Conservation (phyloP, 1,140 invertebrate species). For the Portunus trituberculatus region DNA sequence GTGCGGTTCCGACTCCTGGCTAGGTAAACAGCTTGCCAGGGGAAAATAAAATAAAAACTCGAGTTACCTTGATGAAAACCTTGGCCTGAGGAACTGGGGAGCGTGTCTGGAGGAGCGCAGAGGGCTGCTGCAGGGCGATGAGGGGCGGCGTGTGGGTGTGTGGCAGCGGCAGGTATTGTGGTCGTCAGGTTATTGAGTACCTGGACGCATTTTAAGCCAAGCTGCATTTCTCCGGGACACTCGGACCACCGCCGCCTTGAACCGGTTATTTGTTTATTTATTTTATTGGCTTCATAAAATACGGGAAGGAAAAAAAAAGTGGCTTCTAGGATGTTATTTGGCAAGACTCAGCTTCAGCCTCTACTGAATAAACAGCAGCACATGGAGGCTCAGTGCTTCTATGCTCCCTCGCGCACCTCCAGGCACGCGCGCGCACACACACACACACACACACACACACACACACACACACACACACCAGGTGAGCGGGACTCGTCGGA, state of each 20-base stretch:
- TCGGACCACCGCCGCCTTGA: not conserved
- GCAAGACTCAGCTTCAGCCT: not conserved
- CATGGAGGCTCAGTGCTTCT: not conserved
- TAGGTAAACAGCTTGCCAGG: conserved; percentile 61
- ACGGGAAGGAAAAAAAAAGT: not conserved
- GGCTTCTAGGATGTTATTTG: not conserved
- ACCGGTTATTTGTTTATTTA: conserved; percentile 14
- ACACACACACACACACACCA: conserved; percentile 41
- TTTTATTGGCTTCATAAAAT: not conserved
- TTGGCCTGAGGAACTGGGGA: too few species aligned
- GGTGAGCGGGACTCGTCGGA: not conserved
- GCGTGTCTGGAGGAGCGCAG: not conserved
- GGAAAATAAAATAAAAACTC: conserved; percentile 51
- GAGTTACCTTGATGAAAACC: not conserved
- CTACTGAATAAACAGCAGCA: conserved; percentile 38
- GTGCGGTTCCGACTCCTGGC: conserved; percentile 58
- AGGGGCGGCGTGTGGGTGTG: not conserved
- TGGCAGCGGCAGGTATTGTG: conserved; percentile 13
- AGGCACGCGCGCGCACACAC: conserved; percentile 41
- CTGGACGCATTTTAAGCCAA: not conserved
- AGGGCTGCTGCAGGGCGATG: not conserved
- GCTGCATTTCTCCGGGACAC: conserved; percentile 6
- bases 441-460: conserved; percentile 41
- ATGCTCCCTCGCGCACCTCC: not conserved
- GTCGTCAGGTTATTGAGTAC: conserved; percentile 31